A percentile compares a stretch with the other conserved stretches of the same genome.
These are phyloP conservation scores for Lepeophtheirus salmonis DNA, from an alignment of 1,140 invertebrate genomes.

Conservation along the genomic window DNA sequence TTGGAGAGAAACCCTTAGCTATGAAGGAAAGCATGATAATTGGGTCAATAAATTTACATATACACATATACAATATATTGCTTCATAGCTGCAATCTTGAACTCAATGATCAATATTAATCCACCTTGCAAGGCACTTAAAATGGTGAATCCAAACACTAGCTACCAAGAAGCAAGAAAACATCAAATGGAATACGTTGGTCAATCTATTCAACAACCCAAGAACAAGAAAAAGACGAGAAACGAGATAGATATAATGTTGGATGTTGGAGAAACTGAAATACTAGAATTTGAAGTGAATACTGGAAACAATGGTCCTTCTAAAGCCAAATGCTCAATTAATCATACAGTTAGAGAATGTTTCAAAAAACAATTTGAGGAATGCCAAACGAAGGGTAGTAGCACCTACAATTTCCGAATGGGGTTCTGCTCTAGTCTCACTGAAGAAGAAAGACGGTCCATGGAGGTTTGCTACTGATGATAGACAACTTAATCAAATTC, in stretches of 20 bases:
- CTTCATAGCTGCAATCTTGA: background rate
- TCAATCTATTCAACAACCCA: no score
- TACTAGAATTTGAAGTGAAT: background rate
- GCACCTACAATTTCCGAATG: background rate
- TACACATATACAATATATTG: background rate
- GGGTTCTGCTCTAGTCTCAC: background rate
- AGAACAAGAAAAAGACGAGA: no score
- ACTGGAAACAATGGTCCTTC: background rate
- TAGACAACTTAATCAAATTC: background rate
- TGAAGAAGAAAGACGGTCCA: background rate
- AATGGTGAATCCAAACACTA: background rate
- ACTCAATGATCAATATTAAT: background rate
- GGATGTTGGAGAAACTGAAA: no score
- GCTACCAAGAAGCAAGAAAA: no score
- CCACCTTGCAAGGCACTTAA: background rate
- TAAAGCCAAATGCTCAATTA: background rate
- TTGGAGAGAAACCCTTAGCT: background rate
- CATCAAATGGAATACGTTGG: no score
- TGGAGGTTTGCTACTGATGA: background rate
- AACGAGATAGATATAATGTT: no score
- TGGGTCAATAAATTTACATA: background rate
- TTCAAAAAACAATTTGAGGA: background rate
- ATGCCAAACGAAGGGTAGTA: background rate
- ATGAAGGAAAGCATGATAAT: background rate
- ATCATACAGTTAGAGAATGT: background rate